These are phyloP conservation scores for Leptinotarsa undecemlineata DNA, from an alignment of 1,140 invertebrate species.

Conservation along the genomic window DNA sequence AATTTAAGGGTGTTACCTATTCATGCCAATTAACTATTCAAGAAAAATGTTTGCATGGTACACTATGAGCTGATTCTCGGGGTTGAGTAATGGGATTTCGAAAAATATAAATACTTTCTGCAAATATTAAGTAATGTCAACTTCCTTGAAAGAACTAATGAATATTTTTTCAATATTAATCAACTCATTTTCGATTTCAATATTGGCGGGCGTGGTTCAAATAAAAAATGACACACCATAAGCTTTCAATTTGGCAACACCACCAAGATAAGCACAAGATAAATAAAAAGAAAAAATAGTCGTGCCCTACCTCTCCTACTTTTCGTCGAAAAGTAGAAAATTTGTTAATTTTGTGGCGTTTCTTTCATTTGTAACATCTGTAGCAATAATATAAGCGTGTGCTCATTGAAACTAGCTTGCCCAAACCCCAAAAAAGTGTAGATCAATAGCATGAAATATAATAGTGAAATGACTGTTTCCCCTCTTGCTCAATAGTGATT, in stretches of 20 bases:
- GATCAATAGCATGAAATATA: slow-evolving; percentile 27
- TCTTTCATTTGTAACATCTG: not conserved
- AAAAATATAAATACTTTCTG: too few species aligned
- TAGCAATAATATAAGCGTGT: slow-evolving; percentile 10
- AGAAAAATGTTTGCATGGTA: too few species aligned
- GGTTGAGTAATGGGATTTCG: too few species aligned
- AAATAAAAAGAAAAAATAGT: slow-evolving; percentile 26
- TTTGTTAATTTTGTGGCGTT: slow-evolving; percentile 16
- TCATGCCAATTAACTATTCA: too few species aligned
- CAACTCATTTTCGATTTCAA: not conserved
- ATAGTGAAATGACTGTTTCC: slow-evolving; percentile 27
- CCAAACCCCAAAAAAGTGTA: not conserved
- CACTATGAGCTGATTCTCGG: too few species aligned
- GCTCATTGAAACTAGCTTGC: not conserved
- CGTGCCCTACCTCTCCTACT: slow-evolving; percentile 21
- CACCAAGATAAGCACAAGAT: slow-evolving; percentile 16
- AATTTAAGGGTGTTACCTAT: too few species aligned
- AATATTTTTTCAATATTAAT: too few species aligned
- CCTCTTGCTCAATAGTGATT: slow-evolving; percentile 27
- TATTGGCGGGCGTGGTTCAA: slow-evolving; percentile 17
- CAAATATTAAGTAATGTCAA: too few species aligned
- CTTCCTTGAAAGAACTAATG: too few species aligned
- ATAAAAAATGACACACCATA: slow-evolving; percentile 6
- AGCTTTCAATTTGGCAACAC: slow-evolving; percentile 9
- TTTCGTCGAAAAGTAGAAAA: slow-evolving; percentile 3